phyloP scores from a whole-genome alignment of 2,888 invertebrate species.

The Drosophila paranaensis region DNA sequence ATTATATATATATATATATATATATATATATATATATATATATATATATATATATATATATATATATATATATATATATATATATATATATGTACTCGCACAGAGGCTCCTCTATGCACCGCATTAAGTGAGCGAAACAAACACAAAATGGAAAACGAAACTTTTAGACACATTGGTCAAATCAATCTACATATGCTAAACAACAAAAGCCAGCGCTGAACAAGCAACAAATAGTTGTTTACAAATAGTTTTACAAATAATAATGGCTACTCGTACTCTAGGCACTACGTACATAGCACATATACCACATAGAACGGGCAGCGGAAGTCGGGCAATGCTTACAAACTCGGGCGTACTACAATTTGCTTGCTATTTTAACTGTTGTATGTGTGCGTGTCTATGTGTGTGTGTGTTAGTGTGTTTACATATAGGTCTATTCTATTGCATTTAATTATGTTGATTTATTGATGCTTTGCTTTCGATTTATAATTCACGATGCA shows the following conservation, averaged over 20 bases:
- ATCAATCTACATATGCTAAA: constrained; percentile 40
- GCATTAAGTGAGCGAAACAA: constrained; percentile 8
- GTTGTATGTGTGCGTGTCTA: constrained; percentile 6
- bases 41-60: neutral
- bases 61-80: neutral
- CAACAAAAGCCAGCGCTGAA: constrained; percentile 5
- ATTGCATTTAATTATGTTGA: constrained; percentile 32
- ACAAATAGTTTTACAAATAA: constrained; percentile 5
- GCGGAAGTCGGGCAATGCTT: constrained; percentile 33
- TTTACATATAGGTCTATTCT: constrained; percentile 22
- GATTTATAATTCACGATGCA: constrained; percentile 11
- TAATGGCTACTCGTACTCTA: constrained; percentile 26
- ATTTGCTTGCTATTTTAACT: constrained; percentile 31
- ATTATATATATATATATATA: neutral
- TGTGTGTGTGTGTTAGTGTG: constrained; percentile 7
- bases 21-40: too few relatives aligned
- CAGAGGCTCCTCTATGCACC: neutral
- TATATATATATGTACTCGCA: neutral
- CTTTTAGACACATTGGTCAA: constrained; percentile 14
- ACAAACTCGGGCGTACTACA: constrained; percentile 32
- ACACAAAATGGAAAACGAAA: constrained; percentile 2
- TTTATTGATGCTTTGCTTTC: constrained; percentile 15
- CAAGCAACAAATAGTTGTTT: constrained; percentile 8
- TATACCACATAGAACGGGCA: constrained; percentile 21
- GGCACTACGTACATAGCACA: constrained; percentile 32